Evolutionary conservation across 2,797 vertebrate species (phyloP), one percentile per base, ranked within the genome.

Genomic region (Monodelphis domestica): DNA sequence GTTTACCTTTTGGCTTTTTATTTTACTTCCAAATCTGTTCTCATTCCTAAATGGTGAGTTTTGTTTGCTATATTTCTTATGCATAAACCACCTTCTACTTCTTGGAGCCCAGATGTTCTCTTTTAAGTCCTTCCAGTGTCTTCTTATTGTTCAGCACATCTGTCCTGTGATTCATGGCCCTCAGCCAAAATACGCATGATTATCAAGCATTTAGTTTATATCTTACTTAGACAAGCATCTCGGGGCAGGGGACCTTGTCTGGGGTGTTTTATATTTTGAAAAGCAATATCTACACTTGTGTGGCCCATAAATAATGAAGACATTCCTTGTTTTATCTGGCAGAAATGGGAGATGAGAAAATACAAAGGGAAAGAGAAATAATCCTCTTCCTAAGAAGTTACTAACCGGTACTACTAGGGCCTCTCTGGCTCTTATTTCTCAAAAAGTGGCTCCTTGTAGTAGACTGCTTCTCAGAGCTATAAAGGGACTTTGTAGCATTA

Each of bases 111-210:
- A 89, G 88, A 38, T 53, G n/a, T 29, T 57, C 50, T 63, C 50
- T 63, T 53, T 59, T 90, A n/a, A 53, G 15, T 38, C 90, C 29
- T 84, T 51, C 63, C 21, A 29, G 33, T 54, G 53, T 84, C 33
- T 59, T 30, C 21, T 28, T 14, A 33, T 12, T 52, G 1, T 26
- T 90, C 26, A 89, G 53, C 2, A 12, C 3, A 0, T 14, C 12
- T 4, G 33, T 53, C 52, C 53, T 52, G 28, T 30, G 6, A 6
- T n/a, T 50, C 2, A 11, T 90, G 59, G 53, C 50, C 54, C 70
- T 84, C 70, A 50, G 70, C 70, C 70, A 84, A 84, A 84, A 84
- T 89, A 33, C n/a, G 29, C 88, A 53, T 87, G 63, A 94, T 90
- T 24, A 53, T 3, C 87, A 56, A 59, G 70, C 38, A 52, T n/a